phyloP scores from a whole-genome alignment of 2,797 vertebrate genomes.

The Hoplostethus atlanticus region DNA sequence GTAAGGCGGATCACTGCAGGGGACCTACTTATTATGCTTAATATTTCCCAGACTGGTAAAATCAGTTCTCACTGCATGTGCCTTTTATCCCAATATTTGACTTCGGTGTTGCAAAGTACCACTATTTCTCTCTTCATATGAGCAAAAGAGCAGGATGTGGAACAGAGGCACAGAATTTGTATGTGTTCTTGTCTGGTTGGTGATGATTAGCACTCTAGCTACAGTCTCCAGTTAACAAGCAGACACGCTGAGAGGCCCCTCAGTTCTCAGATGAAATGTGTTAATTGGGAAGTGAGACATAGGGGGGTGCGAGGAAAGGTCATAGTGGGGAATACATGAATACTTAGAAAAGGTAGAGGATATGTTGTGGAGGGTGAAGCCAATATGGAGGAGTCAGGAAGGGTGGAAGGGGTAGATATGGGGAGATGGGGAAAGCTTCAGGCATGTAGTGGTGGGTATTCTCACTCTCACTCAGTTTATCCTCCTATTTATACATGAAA shows the following conservation, averaged over 20 bases:
- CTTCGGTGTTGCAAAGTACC: neutral
- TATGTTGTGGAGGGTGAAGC: constrained; percentile 36
- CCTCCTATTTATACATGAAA: too few species aligned
- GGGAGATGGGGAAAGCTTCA: too few species aligned
- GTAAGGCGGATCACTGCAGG: too few species aligned
- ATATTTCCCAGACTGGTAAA: neutral
- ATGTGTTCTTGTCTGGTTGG: constrained; percentile 2
- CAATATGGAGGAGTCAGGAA: neutral
- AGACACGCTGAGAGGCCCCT: constrained; percentile 1
- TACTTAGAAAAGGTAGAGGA: constrained; percentile 9
- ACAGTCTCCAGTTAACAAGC: neutral
- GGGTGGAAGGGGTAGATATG: neutral
- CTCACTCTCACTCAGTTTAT: too few species aligned
- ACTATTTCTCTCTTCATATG: too few species aligned
- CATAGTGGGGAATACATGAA: neutral
- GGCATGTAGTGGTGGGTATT: too few species aligned
- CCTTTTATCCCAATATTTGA: constrained; percentile 21
- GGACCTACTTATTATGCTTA: constrained; percentile 6
- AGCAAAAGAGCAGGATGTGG: neutral
- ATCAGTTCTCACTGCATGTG: neutral
- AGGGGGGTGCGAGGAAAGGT: constrained; percentile 19
- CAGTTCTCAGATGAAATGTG: constrained; percentile 33
- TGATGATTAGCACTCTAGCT: constrained; percentile 16
- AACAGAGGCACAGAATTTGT: constrained; percentile 8
- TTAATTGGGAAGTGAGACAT: constrained; percentile 51